Conservation (phyloP, 1,140 invertebrate genomes). For the Xylocopa sonorina region DNA sequence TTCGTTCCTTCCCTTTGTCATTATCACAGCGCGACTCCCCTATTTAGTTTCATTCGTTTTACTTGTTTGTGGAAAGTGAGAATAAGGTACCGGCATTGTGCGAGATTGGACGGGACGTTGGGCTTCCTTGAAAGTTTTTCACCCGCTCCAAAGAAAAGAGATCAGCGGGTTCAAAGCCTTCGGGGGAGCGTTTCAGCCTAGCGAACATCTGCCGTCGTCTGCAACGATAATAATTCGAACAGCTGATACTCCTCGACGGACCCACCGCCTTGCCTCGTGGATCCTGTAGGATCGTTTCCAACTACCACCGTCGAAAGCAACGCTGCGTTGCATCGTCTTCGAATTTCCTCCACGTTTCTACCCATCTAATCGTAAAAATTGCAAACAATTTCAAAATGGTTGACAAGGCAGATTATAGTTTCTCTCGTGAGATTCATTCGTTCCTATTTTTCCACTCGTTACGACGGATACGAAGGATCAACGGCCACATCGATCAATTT, state of each 20-base stretch:
- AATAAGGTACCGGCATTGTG: slow-evolving; percentile 3
- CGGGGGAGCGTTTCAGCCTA: slow-evolving; percentile 73
- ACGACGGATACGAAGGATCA: too few species aligned
- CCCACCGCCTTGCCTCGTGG: slow-evolving; percentile 69
- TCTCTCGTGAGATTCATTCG: too few species aligned
- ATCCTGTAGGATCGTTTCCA: slow-evolving; percentile 55
- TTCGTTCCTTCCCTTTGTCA: not conserved
- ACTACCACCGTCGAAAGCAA: not conserved
- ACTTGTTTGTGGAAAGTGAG: not conserved
- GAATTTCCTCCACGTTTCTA: not conserved
- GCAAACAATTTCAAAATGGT: too few species aligned
- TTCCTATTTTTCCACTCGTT: too few species aligned
- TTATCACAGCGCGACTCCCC: not conserved
- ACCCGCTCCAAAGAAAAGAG: slow-evolving; percentile 62
- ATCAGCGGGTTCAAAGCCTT: slow-evolving; percentile 68
- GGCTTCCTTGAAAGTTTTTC: slow-evolving; percentile 64
- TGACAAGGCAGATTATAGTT: too few species aligned
- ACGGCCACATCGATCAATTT: too few species aligned
- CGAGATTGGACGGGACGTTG: slow-evolving; percentile 44
- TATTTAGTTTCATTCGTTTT: not conserved
- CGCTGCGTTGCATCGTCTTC: not conserved
- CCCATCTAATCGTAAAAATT: too few species aligned
- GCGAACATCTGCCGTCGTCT: slow-evolving; percentile 79
- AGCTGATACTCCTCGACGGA: slow-evolving; percentile 79
- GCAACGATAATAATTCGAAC: slow-evolving; percentile 81